A percentile compares a stretch with the other conserved stretches of the same genome.
Conservation (phyloP, 2,113 vertebrate genomes). For the Merops nubicus region DNA sequence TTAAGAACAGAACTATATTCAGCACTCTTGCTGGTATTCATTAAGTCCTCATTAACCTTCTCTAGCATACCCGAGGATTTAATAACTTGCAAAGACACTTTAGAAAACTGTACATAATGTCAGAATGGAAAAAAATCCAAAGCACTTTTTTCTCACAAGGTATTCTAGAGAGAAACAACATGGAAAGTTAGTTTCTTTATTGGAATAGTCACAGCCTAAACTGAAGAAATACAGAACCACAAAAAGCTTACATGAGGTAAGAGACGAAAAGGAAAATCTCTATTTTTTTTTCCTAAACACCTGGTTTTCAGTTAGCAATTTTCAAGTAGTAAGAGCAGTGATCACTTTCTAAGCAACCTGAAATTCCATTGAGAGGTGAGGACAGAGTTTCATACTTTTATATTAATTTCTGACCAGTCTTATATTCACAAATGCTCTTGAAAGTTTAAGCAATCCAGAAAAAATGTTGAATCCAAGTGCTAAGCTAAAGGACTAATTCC, state of each 20-base stretch:
- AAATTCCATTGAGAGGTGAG: background rate
- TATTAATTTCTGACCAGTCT: background rate
- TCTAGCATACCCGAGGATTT: background rate
- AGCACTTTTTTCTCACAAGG: background rate
- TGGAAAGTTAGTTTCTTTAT: background rate
- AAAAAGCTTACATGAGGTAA: background rate
- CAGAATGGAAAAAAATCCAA: background rate
- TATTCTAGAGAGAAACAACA: background rate
- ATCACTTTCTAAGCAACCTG: background rate
- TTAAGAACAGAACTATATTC: background rate
- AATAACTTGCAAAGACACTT: background rate
- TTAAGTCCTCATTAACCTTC: background rate
- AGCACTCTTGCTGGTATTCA: background rate
- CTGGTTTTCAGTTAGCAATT: background rate
- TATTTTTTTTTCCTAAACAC: background rate
- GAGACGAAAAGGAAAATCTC: background rate
- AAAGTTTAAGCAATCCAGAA: background rate
- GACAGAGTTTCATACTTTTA: background rate
- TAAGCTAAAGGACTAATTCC: background rate
- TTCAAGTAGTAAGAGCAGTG: background rate
- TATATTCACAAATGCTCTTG: background rate
- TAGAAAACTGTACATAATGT: background rate
- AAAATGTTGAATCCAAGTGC: background rate
- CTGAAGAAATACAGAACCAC: background rate
- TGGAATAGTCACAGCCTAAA: background rate